Evolutionary conservation across 2,888 invertebrate genomes (phyloP).

Genomic region (Petrophora chlorosata): DNA sequence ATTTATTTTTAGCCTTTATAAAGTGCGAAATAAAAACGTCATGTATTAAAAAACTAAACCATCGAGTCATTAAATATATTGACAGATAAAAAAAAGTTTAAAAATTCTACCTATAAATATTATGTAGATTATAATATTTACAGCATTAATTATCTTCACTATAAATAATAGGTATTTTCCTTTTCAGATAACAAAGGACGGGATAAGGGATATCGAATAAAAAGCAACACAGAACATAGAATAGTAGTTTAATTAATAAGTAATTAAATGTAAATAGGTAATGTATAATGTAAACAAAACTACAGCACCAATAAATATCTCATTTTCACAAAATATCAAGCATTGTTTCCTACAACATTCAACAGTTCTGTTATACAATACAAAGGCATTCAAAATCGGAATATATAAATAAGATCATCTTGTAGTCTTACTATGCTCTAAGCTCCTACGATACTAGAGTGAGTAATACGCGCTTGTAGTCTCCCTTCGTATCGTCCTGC

Average conservation of each 20-base stretch:
- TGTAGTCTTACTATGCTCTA: slow-evolving; percentile 53
- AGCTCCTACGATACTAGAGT: slow-evolving; percentile 77
- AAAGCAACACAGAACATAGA: slow-evolving; percentile 65
- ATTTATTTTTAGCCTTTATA: too few species aligned
- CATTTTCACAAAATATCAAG: slow-evolving; percentile 81
- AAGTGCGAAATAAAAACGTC: too few species aligned
- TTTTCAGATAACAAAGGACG: slow-evolving; percentile 78
- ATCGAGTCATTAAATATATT: too few species aligned
- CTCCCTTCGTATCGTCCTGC: slow-evolving; percentile 88
- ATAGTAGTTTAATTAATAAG: slow-evolving; percentile 50
- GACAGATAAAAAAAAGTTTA: too few species aligned
- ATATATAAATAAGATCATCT: slow-evolving; percentile 49
- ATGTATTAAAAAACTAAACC: too few species aligned
- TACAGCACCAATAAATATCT: slow-evolving; percentile 83
- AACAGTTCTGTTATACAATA: slow-evolving; percentile 77
- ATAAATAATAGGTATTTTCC: too few species aligned
- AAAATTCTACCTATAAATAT: too few species aligned
- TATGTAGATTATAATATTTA: too few species aligned
- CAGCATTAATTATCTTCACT: too few species aligned
- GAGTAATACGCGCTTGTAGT: slow-evolving; percentile 87
- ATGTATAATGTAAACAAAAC: slow-evolving; percentile 80
- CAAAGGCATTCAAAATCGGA: slow-evolving; percentile 72
- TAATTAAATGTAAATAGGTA: slow-evolving; percentile 70
- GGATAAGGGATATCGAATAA: slow-evolving; percentile 71
- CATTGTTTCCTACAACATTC: slow-evolving; percentile 64